phyloP scores from a whole-genome alignment of 2,797 vertebrate species.

The Harpagifer antarcticus region DNA sequence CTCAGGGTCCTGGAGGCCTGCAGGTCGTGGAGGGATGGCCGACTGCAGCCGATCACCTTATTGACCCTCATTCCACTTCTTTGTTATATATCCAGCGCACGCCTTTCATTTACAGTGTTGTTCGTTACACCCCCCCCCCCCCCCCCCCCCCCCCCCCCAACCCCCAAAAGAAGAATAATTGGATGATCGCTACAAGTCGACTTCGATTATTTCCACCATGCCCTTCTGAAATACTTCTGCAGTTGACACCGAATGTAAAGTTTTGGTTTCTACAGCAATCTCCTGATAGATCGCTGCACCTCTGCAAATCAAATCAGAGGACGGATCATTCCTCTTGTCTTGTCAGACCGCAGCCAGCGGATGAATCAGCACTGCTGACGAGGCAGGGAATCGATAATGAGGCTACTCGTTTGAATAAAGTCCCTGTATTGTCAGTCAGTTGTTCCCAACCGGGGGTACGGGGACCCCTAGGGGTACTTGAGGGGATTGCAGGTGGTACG shows the following conservation, averaged over 20 bases:
- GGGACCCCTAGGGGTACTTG: neutral
- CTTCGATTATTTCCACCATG: neutral
- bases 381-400: conserved; percentile 50
- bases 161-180: too few relatives aligned
- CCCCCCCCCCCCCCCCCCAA: too few relatives aligned
- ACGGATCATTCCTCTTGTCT: conserved; percentile 44
- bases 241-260: conserved; percentile 15
- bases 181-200: too few relatives aligned
- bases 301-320: conserved; percentile 50
- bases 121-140: too few relatives aligned
- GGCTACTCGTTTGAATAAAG: conserved; percentile 43
- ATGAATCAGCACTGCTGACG: conserved; percentile 43
- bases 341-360: conserved; percentile 37
- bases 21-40: too few relatives aligned
- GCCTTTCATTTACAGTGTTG: too few relatives aligned
- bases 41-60: too few relatives aligned
- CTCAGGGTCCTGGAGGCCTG: too few relatives aligned
- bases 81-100: too few relatives aligned
- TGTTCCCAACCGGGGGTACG: too few relatives aligned
- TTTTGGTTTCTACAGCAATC: conserved; percentile 27
- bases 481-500: too few relatives aligned
- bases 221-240: conserved; percentile 24
- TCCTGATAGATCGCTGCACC: conserved; percentile 22
- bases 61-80: too few relatives aligned
- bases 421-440: conserved; percentile 23